These are phyloP conservation scores for Poecilia wingei DNA, from an alignment of 2,797 vertebrate genomes.

Conservation along the genomic window DNA sequence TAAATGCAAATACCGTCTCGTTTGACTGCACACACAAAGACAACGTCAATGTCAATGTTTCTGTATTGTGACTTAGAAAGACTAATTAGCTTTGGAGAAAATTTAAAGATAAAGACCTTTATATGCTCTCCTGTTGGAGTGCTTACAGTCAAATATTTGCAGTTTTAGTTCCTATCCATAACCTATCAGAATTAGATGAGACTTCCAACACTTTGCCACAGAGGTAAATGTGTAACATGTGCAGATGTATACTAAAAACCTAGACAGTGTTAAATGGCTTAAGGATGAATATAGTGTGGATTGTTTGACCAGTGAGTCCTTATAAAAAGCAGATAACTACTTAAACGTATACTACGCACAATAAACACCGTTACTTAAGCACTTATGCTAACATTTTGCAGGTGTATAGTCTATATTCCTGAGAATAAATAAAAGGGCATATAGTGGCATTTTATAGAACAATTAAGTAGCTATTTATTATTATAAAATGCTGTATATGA, in stretches of 20 bases:
- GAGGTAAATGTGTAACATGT: neutral
- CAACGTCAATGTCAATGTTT: slow-evolving; percentile 36
- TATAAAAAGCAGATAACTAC: neutral
- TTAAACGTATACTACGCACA: neutral
- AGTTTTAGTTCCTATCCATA: neutral
- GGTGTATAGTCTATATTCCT: neutral
- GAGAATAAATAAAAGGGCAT: neutral
- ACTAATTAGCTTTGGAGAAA: slow-evolving; percentile 2
- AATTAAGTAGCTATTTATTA: too few species aligned
- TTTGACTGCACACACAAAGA: slow-evolving; percentile 49
- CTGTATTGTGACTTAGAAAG: slow-evolving; percentile 27
- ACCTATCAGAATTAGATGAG: neutral
- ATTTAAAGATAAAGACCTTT: neutral
- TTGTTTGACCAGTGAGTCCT: neutral
- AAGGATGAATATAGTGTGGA: neutral
- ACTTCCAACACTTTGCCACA: neutral
- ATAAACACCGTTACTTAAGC: neutral
- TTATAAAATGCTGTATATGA: too few species aligned
- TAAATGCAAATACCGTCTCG: slow-evolving; percentile 55
- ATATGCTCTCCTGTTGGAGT: neutral
- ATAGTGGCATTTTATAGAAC: too few species aligned
- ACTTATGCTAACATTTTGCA: neutral
- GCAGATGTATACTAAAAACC: neutral
- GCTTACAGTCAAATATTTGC: neutral
- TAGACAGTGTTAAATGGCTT: neutral